A percentile compares a stretch with the other conserved stretches of the same genome.
These are phyloP conservation scores for Sinocyclocheilus anophthalmus DNA, from an alignment of 2,113 vertebrate genomes.

Conservation along the genomic window DNA sequence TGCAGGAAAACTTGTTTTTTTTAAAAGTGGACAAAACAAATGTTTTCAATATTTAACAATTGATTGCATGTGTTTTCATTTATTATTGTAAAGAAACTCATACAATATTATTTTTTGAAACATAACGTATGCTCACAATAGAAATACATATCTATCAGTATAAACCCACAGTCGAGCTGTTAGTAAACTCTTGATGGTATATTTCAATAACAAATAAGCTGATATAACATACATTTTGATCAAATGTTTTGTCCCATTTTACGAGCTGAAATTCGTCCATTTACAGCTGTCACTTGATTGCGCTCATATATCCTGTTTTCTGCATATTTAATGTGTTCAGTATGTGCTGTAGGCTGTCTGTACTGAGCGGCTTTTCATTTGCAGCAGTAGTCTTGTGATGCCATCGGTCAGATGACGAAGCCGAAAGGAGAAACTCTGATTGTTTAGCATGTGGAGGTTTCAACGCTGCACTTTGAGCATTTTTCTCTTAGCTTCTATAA, in stretches of 20 bases:
- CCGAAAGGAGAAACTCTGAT: conserved; percentile 24
- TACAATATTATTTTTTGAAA: conserved; percentile 50
- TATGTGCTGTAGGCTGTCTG: conserved; percentile 32
- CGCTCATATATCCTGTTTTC: conserved; percentile 4
- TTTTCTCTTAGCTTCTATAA: conserved; percentile 32
- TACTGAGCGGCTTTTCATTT: conserved; percentile 37
- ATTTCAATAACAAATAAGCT: not conserved
- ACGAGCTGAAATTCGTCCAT: not conserved
- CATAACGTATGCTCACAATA: conserved; percentile 45
- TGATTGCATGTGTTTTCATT: conserved; percentile 57
- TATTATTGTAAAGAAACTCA: conserved; percentile 54
- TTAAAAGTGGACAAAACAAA: conserved; percentile 24
- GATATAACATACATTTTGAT: not conserved
- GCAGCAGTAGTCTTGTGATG: conserved; percentile 46
- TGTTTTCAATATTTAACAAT: conserved; percentile 47
- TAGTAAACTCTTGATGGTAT: not conserved
- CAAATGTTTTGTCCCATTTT: not conserved
- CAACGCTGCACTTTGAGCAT: conserved; percentile 51
- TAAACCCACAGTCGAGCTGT: not conserved
- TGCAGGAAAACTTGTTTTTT: conserved; percentile 3
- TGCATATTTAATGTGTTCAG: conserved; percentile 3
- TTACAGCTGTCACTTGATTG: not conserved
- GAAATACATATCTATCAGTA: conserved; percentile 12
- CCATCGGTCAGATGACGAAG: conserved; percentile 44
- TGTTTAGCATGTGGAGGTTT: conserved; percentile 51